phyloP scores from a whole-genome alignment of 2,113 vertebrate species.

The Halichoerus grypus region DNA sequence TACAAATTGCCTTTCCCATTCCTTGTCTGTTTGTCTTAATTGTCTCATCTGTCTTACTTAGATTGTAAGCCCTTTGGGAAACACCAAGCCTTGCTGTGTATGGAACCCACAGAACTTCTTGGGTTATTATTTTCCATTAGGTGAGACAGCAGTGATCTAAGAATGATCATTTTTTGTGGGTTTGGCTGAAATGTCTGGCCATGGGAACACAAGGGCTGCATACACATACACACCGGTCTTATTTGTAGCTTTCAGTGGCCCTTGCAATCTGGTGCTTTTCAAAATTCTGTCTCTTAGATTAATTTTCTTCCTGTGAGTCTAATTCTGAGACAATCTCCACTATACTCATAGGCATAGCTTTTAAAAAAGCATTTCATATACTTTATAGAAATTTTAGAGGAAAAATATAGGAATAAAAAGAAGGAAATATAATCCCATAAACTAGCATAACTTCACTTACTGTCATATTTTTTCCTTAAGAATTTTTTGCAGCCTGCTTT shows the following conservation, averaged over 20 bases:
- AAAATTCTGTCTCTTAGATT: neutral
- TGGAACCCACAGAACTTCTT: conserved; percentile 13
- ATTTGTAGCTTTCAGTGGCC: neutral
- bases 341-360: neutral
- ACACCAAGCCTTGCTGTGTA: neutral
- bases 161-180: conserved; percentile 41
- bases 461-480: neutral
- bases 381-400: conserved; percentile 15
- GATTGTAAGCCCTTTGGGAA: conserved; percentile 50
- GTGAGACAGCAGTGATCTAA: conserved; percentile 48
- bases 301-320: neutral
- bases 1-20: conserved; percentile 65
- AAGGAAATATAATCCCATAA: neutral
- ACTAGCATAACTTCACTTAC: neutral
- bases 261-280: neutral
- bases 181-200: conserved; percentile 17
- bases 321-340: conserved; percentile 18
- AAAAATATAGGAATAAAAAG: neutral
- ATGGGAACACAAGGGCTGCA: neutral
- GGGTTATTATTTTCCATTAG: conserved; percentile 71
- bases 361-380: neutral
- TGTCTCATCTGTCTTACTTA: conserved; percentile 74
- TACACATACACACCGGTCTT: neutral
- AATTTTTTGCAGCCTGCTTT: conserved; percentile 25
- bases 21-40: conserved; percentile 63